Evolutionary conservation across 2,797 vertebrate species (phyloP).

Genomic region (Ctenosaura bakeri): DNA sequence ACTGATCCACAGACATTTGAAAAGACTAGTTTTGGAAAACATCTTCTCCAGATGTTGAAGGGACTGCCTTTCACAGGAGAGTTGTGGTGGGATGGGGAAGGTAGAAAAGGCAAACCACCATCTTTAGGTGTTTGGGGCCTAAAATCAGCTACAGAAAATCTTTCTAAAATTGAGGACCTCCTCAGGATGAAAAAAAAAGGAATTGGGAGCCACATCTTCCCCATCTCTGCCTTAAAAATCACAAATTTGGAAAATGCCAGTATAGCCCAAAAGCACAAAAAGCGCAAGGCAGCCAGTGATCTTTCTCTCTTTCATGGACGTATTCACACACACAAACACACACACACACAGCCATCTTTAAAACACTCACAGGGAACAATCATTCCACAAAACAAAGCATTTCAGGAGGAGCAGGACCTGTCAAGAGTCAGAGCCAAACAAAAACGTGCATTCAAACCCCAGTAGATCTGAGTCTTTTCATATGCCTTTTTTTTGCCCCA

Average conservation of each 20-base stretch:
- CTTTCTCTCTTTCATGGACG: background rate
- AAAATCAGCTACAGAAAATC: too few species aligned
- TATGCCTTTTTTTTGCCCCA: slow-evolving; percentile 26
- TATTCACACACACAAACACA: slow-evolving; percentile 1
- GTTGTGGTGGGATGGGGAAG: too few species aligned
- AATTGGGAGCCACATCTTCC: background rate
- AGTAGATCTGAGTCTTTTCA: slow-evolving; percentile 14
- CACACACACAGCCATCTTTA: slow-evolving; percentile 85
- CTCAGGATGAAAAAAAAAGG: too few species aligned
- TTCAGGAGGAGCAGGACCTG: slow-evolving; percentile 31
- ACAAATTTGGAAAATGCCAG: background rate
- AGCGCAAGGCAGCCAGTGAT: background rate
- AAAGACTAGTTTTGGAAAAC: too few species aligned
- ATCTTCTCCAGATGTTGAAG: too few species aligned
- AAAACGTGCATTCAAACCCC: slow-evolving; percentile 53
- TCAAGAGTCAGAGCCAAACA: slow-evolving; percentile 40
- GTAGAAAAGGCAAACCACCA: too few species aligned
- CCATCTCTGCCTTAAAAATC: background rate
- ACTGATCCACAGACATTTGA: too few species aligned
- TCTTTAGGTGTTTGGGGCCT: too few species aligned
- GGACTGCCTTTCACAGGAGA: too few species aligned
- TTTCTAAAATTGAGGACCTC: too few species aligned
- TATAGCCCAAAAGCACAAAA: background rate
- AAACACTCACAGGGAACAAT: slow-evolving; percentile 85
- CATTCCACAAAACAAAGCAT: slow-evolving; percentile 69